phyloP scores from a whole-genome alignment of 1,140 invertebrate genomes.

The Brachionus sp. region DNA sequence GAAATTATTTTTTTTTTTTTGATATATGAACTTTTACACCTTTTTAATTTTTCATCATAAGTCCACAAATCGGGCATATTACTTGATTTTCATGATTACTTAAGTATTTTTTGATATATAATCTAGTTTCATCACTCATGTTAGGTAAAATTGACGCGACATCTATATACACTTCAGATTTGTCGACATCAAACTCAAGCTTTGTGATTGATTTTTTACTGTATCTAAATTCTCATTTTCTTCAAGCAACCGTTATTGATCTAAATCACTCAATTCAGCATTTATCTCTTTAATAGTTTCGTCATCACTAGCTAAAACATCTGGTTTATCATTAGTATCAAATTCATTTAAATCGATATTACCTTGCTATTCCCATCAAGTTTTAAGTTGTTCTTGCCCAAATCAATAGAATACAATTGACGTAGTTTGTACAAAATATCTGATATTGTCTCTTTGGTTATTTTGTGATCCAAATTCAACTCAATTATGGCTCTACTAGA shows the following conservation, averaged over 20 bases:
- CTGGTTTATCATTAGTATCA: neutral
- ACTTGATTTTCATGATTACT: neutral
- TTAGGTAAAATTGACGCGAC: too few relatives aligned
- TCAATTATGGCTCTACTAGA: too few relatives aligned
- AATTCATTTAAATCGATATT: too few relatives aligned
- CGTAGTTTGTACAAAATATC: too few relatives aligned
- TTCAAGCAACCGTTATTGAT: neutral
- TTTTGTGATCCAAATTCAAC: too few relatives aligned
- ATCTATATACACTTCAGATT: too few relatives aligned
- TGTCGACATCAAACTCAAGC: neutral
- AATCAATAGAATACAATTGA: too few relatives aligned
- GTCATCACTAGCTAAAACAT: neutral
- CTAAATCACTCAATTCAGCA: neutral
- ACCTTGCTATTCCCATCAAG: too few relatives aligned
- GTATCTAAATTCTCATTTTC: neutral
- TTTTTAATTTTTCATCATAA: neutral
- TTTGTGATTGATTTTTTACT: neutral
- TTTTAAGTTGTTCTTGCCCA: too few relatives aligned
- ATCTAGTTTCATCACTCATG: neutral
- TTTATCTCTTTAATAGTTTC: neutral
- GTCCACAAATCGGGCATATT: neutral
- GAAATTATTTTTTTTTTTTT: too few relatives aligned
- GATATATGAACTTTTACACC: too few relatives aligned
- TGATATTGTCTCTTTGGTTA: too few relatives aligned
- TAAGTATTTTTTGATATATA: neutral